Evolutionary conservation across 92 coral and sea anemone genomes (phyloP), one percentile per base, ranked within the genome.

Genomic region (Micromussa lordhowensis): DNA sequence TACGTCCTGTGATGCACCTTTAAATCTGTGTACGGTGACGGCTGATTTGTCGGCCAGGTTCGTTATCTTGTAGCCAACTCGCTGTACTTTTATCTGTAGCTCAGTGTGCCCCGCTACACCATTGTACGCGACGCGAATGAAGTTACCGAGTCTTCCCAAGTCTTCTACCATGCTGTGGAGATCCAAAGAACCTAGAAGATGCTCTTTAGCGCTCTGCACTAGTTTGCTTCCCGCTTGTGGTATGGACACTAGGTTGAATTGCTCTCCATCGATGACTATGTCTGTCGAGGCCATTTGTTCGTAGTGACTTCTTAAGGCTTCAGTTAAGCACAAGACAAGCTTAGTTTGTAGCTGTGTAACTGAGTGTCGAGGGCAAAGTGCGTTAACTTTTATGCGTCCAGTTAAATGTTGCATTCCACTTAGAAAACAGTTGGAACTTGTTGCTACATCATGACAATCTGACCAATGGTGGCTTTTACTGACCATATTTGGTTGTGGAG

Each of bases 41-140:
- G 93, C 95, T 63, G 95, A 89, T 73, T 92, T 86, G 75, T 90
- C 93, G 28, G 93, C 89, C 79, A 92, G 93, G 18, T 92, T 86
- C 51, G 95, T 90, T 13, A 92, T 86, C 91, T 89, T 92, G 81
- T 89, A 92, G 68, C 95, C 95, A 75, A 92, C 90, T 34, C 76
- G 36, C 81, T 92, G 93, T 61, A 92, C 91, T 75, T 92, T 85
- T 24, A 92, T 92, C 90, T 92, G 93, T 34, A 89, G 66, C 85
- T 92, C 88, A 48, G 91, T 92, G 73, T 82, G 12, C 19, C 93
- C 95, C 29, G 95, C 95, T 29, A 89, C 95, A 19, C 95, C 95
- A 24, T 92, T 90, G 93, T 92, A 92, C 12, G 93, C 95, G 17
- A 92, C 84, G 63, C 95, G 95, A 82, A 89, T 89, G 54, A 84